These are phyloP conservation scores for Dusona sp. DNA, from an alignment of 2,888 invertebrate genomes.

Conservation along the genomic window DNA sequence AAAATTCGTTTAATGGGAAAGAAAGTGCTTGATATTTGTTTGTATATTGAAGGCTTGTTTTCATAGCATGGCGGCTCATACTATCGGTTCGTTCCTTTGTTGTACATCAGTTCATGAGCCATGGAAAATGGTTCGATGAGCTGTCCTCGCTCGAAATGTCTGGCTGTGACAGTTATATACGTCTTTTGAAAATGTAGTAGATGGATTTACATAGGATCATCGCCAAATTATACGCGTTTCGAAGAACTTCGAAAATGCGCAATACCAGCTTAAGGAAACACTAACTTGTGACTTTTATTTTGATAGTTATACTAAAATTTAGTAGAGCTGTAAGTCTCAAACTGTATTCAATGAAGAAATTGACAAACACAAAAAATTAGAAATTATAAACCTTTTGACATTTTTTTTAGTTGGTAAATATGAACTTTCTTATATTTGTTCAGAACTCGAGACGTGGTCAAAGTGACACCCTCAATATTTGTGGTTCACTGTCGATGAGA, in stretches of 20 bases:
- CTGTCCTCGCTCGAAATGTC: background rate
- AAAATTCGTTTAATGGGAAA: background rate
- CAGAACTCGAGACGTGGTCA: too few species aligned
- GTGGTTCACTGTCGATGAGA: background rate
- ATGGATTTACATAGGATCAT: background rate
- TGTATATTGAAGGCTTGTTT: background rate
- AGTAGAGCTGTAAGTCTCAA: background rate
- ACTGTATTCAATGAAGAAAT: too few species aligned
- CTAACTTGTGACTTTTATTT: background rate
- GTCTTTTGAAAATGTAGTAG: background rate
- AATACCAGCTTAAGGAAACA: background rate
- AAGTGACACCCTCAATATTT: too few species aligned
- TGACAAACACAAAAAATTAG: too few species aligned
- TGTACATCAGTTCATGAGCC: background rate
- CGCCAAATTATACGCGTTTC: background rate
- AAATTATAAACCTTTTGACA: too few species aligned
- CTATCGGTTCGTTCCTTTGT: background rate
- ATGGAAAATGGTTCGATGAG: conserved; percentile 12
- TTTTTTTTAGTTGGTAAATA: too few species aligned
- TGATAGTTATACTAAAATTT: background rate
- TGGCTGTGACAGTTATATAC: background rate
- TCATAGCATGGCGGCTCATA: background rate
- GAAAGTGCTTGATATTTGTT: background rate
- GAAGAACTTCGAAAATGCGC: background rate
- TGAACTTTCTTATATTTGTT: background rate